Evolutionary conservation across 2,797 vertebrate species (phyloP).

Genomic region (Muraenolepis orangiensis): DNA sequence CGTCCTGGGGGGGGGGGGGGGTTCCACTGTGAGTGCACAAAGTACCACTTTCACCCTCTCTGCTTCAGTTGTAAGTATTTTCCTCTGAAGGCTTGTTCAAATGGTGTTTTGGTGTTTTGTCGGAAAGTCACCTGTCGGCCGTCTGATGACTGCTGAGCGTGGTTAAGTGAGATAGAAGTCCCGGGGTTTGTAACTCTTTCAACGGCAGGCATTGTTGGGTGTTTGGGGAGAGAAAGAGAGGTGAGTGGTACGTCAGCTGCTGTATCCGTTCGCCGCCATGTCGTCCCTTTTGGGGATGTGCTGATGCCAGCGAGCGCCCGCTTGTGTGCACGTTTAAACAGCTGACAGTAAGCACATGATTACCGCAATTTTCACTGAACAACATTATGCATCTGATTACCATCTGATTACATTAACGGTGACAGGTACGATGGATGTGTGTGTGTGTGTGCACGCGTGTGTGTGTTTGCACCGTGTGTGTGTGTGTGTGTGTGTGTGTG

Average conservation of each 20-base stretch:
- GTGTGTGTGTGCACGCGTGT: conserved; percentile 7
- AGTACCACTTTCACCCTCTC: too few relatives aligned
- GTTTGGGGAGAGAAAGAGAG: too few relatives aligned
- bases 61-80: too few relatives aligned
- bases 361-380: not conserved
- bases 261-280: not conserved
- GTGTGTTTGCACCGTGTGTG: not conserved
- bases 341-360: not conserved
- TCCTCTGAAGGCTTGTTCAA: too few relatives aligned
- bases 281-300: not conserved
- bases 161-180: not conserved
- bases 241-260: too few relatives aligned
- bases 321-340: not conserved
- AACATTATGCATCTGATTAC: not conserved
- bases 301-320: not conserved
- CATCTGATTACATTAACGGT: not conserved
- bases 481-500: conserved; percentile 4
- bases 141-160: not conserved
- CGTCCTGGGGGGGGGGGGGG: too few relatives aligned
- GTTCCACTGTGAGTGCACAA: too few relatives aligned
- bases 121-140: too few relatives aligned
- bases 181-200: too few relatives aligned
- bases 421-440: conserved; percentile 4
- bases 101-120: too few relatives aligned
- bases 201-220: not conserved